Conservation (phyloP, 2,113 vertebrate species). For the Callipepla californica region DNA sequence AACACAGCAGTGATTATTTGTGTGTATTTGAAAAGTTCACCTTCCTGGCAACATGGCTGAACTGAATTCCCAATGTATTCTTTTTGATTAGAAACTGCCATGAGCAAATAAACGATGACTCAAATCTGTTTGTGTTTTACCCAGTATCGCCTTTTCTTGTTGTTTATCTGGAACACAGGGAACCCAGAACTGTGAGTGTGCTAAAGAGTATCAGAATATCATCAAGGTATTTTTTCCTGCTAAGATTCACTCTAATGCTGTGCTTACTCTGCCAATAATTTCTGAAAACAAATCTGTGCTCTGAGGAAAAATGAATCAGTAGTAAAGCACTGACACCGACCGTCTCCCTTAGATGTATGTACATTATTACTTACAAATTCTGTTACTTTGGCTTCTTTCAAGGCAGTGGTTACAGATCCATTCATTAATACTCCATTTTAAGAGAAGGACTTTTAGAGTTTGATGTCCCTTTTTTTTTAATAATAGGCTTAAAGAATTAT, state of each 20-base stretch:
- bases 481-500: slow-evolving; percentile 14
- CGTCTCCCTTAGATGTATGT: background rate
- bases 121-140: slow-evolving; percentile 25
- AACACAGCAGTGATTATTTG: slow-evolving; percentile 41
- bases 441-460: background rate
- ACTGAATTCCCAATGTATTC: slow-evolving; percentile 46
- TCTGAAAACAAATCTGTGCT: slow-evolving; percentile 29
- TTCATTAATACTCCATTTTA: slow-evolving; percentile 23
- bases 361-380: background rate
- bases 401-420: slow-evolving; percentile 2
- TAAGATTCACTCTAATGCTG: background rate
- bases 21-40: slow-evolving; percentile 56
- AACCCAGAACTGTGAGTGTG: background rate
- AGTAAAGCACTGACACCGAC: background rate
- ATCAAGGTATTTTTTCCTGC: background rate
- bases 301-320: slow-evolving; percentile 4
- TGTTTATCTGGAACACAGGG: background rate
- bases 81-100: slow-evolving; percentile 42
- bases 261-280: background rate
- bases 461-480: background rate
- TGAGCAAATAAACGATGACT: slow-evolving; percentile 56
- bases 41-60: slow-evolving; percentile 43
- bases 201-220: background rate
- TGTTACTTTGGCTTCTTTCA: background rate
- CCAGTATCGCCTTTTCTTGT: background rate